These are phyloP conservation scores for Furcifer pardalis DNA, from an alignment of 2,797 vertebrate genomes.

Conservation along the genomic window DNA sequence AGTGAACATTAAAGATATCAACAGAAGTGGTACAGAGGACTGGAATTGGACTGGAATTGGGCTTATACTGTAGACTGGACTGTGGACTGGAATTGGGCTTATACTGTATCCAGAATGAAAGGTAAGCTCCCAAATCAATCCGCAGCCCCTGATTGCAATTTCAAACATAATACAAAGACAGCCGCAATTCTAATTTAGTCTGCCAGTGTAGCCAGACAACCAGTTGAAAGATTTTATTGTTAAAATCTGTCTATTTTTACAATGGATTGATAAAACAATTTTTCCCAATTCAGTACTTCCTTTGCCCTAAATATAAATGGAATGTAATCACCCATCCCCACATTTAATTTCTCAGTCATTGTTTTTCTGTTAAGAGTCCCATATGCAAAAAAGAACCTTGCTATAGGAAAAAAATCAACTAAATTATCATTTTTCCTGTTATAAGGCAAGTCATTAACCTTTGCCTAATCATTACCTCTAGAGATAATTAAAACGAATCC, in stretches of 20 bases:
- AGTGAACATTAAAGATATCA: no score
- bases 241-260: not conserved
- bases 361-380: slow-evolving; percentile 40
- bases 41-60: no score
- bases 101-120: no score
- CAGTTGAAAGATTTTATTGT: not conserved
- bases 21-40: no score
- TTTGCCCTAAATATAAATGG: not conserved
- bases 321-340: not conserved
- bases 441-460: slow-evolving; percentile 69
- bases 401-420: slow-evolving; percentile 45
- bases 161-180: no score
- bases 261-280: not conserved
- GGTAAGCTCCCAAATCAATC: no score
- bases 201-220: no score
- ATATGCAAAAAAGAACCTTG: slow-evolving; percentile 24
- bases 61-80: no score
- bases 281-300: not conserved
- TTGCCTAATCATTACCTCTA: slow-evolving; percentile 68
- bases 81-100: no score
- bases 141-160: no score
- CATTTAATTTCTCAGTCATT: not conserved
- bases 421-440: slow-evolving; percentile 61
- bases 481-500: slow-evolving; percentile 71
- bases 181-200: no score